Evolutionary conservation across 2,888 invertebrate genomes (phyloP), one percentile per base, ranked within the genome.

Genomic region (Caprella mutica): DNA sequence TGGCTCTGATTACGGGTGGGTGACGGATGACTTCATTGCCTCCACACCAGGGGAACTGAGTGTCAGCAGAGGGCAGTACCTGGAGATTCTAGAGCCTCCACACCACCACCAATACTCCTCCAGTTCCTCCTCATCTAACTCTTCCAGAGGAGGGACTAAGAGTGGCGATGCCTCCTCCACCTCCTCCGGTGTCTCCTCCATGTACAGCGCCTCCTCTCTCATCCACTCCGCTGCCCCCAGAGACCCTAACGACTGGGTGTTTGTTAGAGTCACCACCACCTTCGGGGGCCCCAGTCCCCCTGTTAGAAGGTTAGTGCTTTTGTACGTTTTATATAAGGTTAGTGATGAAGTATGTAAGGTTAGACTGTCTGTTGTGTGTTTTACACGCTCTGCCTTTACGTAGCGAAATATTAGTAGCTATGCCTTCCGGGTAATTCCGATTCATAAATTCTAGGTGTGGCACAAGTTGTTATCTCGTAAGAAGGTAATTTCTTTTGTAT

Each of bases 11-110:
- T 85, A 88, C 81, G 88, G 87, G 61, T 89, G 89, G 89, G 88
- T 91, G 68, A 81, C 89, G 56, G 85, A 85, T 65, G 92, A 93
- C 72, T 87, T 86, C 73, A 76, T 77, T 24, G 83, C 86, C 19
- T 77, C 84, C 19, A 77, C 81, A 9, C 77, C 83, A 44, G 82
- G 84, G 55, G 92, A 93, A 74, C 74, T 93, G 68, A 82, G 82
- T 52, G 89, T 93, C 42, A 78, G 78, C 65, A 89, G 90, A 72
- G 93, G 93, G 23, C 92, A 92, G 75, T 91, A 92, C 74, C 92
- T 93, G 65, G 93, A 93, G 72, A 84, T 93, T 65, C 77, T 93
- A 66, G 92, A 93, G 21, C 44, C 44, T 17, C 92, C 92, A 72
- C 78, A 81, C n/a, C n/a, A n/a, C n/a, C n/a, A n/a, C n/a, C 30